These are phyloP conservation scores for Nezara viridula DNA, from an alignment of 2,888 invertebrate species.

Conservation along the genomic window DNA sequence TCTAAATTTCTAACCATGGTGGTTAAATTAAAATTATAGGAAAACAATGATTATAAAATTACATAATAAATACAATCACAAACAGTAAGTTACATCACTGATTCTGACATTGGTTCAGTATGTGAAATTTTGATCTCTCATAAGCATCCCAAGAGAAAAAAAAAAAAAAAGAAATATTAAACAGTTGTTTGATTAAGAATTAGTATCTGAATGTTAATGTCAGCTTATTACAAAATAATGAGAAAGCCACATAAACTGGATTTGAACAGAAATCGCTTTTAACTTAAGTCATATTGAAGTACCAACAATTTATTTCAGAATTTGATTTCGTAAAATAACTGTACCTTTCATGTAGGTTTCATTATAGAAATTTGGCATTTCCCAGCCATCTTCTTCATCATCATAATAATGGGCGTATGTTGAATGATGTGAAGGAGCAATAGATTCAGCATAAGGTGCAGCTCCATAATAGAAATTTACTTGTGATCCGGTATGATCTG, in stretches of 20 bases:
- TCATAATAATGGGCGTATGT: conserved; percentile 97
- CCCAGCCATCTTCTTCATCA: conserved; percentile 97
- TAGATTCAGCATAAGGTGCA: conserved; percentile 94
- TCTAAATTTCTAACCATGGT: too few species aligned
- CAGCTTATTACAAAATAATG: too few species aligned
- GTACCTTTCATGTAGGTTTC: conserved; percentile 95
- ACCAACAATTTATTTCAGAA: background rate
- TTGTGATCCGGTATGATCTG: conserved; percentile 92
- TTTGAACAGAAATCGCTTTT: too few species aligned
- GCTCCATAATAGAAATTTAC: conserved; percentile 97
- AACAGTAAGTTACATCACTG: background rate
- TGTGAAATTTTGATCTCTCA: background rate
- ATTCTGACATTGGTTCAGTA: background rate
- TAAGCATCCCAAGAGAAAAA: too few species aligned
- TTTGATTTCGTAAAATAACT: background rate
- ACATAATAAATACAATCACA: background rate
- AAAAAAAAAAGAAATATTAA: too few species aligned
- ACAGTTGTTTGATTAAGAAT: too few species aligned
- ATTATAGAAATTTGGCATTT: conserved; percentile 97
- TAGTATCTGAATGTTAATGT: background rate
- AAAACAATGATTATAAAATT: too few species aligned
- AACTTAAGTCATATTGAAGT: too few species aligned
- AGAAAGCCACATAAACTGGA: too few species aligned
- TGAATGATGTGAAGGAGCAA: conserved; percentile 94
- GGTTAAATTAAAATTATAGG: too few species aligned